phyloP scores from a whole-genome alignment of 64 coral and sea anemone species.

The Montipora sp. region DNA sequence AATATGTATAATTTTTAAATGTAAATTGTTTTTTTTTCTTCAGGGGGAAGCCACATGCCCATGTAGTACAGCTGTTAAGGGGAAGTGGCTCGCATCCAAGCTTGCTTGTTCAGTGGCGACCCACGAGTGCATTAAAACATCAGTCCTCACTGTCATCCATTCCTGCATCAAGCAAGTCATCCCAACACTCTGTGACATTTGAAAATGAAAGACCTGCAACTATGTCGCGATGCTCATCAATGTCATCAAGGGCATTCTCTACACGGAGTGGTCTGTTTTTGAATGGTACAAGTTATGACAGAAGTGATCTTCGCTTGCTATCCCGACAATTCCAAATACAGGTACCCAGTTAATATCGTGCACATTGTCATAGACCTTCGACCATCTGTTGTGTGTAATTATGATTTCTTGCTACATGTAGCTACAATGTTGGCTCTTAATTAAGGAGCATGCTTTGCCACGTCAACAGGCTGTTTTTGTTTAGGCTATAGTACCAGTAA shows the following conservation, averaged over 20 bases:
- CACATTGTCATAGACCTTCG: no score
- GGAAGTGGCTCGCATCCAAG: conserved; percentile 88
- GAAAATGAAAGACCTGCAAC: conserved; percentile 64
- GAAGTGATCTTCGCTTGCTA: conserved; percentile 49
- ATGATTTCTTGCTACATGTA: no score
- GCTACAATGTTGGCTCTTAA: no score
- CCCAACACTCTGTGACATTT: conserved; percentile 79
- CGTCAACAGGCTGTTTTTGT: no score
- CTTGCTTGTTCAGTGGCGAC: conserved; percentile 88
- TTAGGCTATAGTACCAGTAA: no score
- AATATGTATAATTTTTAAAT: background rate
- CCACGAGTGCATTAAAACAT: conserved; percentile 63
- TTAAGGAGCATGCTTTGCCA: no score
- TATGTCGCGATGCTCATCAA: conserved; percentile 65
- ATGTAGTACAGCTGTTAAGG: conserved; percentile 85
- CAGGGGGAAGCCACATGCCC: conserved; percentile 77
- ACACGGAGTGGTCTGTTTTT: conserved; percentile 54
- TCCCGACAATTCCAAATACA: conserved; percentile 76
- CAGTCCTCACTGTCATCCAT: conserved; percentile 72
- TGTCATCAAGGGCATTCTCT: conserved; percentile 60
- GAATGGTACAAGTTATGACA: conserved; percentile 31
- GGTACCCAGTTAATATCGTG: conserved; percentile 13
- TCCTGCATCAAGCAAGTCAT: conserved; percentile 60
- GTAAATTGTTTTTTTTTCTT: background rate
- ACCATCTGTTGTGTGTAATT: no score